These are phyloP conservation scores for Tenualosa ilisha DNA, from an alignment of 2,797 vertebrate genomes.

Conservation along the genomic window DNA sequence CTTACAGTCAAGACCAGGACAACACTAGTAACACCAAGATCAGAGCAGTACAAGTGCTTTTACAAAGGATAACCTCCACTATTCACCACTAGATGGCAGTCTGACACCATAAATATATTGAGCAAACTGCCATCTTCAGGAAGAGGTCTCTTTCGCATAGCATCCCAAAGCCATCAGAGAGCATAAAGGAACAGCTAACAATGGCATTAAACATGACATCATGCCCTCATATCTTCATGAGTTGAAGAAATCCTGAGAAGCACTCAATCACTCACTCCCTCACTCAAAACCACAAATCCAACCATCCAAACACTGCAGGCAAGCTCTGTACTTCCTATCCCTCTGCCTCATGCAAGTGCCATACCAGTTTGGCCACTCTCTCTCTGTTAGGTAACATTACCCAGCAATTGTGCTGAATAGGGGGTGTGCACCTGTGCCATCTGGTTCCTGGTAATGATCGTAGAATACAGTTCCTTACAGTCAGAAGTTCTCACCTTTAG, in stretches of 20 bases:
- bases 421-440: neutral
- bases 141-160: neutral
- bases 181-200: neutral
- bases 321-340: neutral
- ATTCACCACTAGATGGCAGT: constrained; percentile 5
- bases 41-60: too few species aligned
- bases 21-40: neutral
- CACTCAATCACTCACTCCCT: too few species aligned
- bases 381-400: neutral
- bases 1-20: too few species aligned
- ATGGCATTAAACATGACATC: too few species aligned
- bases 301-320: neutral
- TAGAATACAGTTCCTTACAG: too few species aligned
- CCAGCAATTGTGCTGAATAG: neutral
- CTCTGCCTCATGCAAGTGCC: neutral
- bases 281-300: neutral
- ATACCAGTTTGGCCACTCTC: neutral
- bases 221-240: too few species aligned
- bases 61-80: neutral
- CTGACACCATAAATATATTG: neutral
- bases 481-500: constrained; percentile 75
- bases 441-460: too few species aligned
- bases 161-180: neutral
- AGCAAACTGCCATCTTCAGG: neutral
- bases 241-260: too few species aligned